Conservation (phyloP, 2,797 vertebrate genomes). For the Pipistrellus nathusii region DNA sequence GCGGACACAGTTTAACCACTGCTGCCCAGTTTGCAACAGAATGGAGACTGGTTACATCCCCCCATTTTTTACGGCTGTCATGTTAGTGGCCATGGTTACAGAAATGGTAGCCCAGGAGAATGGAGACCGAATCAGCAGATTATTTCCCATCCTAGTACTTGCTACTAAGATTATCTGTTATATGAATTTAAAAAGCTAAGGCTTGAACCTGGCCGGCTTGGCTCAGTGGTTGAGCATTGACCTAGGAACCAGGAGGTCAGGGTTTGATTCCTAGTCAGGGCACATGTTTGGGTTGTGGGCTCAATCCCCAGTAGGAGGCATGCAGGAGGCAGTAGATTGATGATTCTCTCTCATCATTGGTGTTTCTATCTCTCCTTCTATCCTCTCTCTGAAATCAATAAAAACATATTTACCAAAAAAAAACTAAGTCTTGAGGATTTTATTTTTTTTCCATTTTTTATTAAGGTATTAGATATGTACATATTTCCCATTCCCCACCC, state of each 20-base stretch:
- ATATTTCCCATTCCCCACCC: too few relatives aligned
- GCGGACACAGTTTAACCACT: not conserved
- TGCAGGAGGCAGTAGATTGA: not conserved
- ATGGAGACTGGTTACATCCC: not conserved
- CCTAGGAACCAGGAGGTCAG: not conserved
- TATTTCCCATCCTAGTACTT: not conserved
- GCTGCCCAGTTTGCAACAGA: not conserved
- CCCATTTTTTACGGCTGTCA: not conserved
- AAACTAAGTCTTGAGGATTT: not conserved
- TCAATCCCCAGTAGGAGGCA: not conserved
- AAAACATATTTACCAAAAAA: not conserved
- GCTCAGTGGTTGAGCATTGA: not conserved
- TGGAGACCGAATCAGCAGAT: not conserved
- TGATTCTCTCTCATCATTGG: not conserved
- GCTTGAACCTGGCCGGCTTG: accelerated
- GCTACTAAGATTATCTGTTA: not conserved
- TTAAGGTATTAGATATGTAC: too few relatives aligned
- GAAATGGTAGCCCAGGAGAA: not conserved
- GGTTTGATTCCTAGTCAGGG: not conserved
- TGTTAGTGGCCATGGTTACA: not conserved
- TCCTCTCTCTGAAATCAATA: not conserved
- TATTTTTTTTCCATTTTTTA: too few relatives aligned
- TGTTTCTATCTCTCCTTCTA: not conserved
- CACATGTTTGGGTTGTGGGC: not conserved
- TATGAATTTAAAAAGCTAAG: not conserved